Base-by-base conservation (phyloP, 1,140 invertebrate genomes). In the Brachionus sp. region DNA sequence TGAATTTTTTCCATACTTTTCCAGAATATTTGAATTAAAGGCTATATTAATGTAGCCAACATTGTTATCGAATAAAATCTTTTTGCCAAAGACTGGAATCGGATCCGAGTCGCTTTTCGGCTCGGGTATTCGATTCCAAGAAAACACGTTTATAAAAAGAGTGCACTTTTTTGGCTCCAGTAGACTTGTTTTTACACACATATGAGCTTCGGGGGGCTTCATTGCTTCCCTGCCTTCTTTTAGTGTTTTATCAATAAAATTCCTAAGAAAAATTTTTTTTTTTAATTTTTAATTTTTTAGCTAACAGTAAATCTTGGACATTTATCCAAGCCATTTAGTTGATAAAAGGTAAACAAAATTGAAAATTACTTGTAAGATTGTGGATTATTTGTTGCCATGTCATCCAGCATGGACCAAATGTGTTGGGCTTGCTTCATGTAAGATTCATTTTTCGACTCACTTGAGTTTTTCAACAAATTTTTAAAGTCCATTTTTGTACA, bases 361-460 rank as follows among this genome's bases (percentile, higher is more conserved):
- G 29, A 62, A 57, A 23, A 19, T 33, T 62, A 80, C 77, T 80
- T 80, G 50, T 80, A 80, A 16, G 77, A 57, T 66, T 80, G 19
- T 37, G 77, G 77, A 19, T 35, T 66, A 35, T 19, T 62, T 25
- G 50, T 37, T 5, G 77, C 77, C 77, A 80, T 80, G 19, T 80
- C 62, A 12, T 80, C 77, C 12, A 80, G 35, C 77, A 80, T 80
- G 5, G 77, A 80, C 77, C 77, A 80, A 80, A 80, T 80, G 57
- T 80, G 46, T 5, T 80, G 50, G 10, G 77, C 77, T 44, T 80
- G 77, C 2, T 80, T 25, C 6, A 37, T 37, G 35, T 80, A 66
- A 10, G 77, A 57, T 16, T 80, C 77, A 13, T 75, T 75, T 25
- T 75, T 75, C 9, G 70, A 75, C 5, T 25, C 39, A 13, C 23